Evolutionary conservation across 2,113 vertebrate genomes (phyloP), one percentile per base, ranked within the genome.

Genomic region (Paralichthys olivaceus): DNA sequence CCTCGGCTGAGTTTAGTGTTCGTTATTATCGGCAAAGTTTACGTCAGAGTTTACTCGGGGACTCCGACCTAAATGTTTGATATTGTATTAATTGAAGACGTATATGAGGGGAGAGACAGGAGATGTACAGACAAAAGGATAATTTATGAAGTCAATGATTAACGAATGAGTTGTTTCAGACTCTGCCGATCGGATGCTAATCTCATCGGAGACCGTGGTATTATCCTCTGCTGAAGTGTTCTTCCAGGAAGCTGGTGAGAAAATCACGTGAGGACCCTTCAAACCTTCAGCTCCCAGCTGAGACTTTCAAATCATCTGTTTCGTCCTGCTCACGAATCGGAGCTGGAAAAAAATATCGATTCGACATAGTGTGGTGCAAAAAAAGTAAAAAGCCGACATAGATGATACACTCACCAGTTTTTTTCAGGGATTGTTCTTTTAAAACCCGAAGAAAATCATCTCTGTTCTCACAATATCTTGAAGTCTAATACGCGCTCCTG

Each of bases 401-500:
- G 37, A 37, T 11, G 11, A 37, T 37, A 1, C 3, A 22, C 26
- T 26, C 19, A 32, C 19, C 17, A 2, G 23, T 47, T 69, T 69
- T 69, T 69, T 32, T 29, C 28, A 4, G 20, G 4, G 20, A 55
- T 62, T n/a, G 14, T 45, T 65, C 37, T 40, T 34, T 17, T 65
- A 20, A 73, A 32, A 49, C 56, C 14, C 15, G 1, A 6, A 7
- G 40, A 57, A 68, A 59, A 63, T 72, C 19, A 25, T 26, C 28
- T 49, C n/a, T n/a, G 49, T 51, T n/a, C 12, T 47, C 32, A 12
- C 32, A 73, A 64, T 67, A 43, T 72, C 19, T 37, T 40, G 47
- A 66, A 11, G 55, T 62, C 51, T 45, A 19, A 72, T 51, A 7
- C 23, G 12, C 14, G 69, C 59, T 49, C 19, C 23, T 26, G 57